Base-by-base conservation (phyloP, 2,888 invertebrate species). In the Listrodromus nycthemerus region DNA sequence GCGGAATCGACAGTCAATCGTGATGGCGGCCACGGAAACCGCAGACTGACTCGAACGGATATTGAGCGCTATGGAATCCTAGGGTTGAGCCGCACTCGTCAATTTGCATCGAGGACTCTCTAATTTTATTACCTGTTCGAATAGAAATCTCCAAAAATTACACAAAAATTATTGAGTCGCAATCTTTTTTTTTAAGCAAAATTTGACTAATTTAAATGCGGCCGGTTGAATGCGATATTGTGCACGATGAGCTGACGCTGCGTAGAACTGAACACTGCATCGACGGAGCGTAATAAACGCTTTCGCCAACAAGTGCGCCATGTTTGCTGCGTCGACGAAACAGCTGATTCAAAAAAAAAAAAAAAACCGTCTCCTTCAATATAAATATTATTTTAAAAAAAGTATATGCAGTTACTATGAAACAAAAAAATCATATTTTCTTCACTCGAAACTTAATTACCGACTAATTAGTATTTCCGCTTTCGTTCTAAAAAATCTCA, bases 1-100 rank as follows among this genome's bases (percentile, higher is more conserved):
- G 63, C 41, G 37, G 41, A 27, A 81, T 75, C 71, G 52, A 73
- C 33, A 73, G 45, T 41, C 58, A 58, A 58, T 27, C 58, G 58
- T 6, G 55, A 41, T 21, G 67, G 61, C 30, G 10, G 30, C 30
- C 24, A 45, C 61, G 58, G 66, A 10, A 45, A 30, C 19, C 61
- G 30, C 24, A 16, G 63, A 65, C 6, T 19, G 21, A 45, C 37
- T 16, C 33, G 70, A 55, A 37, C 48, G 48, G 16, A 61, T 61
- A 33, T 37, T 19, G 37, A 7, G 37, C 7, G 19, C 58, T 58
- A 0, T 4, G n/a, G 2, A 8, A 50, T 19, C n/a, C 50, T 7
- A 19, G 19, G 50, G 27, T 30, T 27, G 16, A 58, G 48, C 48
- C 5, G 27, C 16, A 5, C 27, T 52, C 5, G 13, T 16, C 2